Base-by-base conservation (phyloP, 2,888 invertebrate genomes). In the Neoscelio sp. region DNA sequence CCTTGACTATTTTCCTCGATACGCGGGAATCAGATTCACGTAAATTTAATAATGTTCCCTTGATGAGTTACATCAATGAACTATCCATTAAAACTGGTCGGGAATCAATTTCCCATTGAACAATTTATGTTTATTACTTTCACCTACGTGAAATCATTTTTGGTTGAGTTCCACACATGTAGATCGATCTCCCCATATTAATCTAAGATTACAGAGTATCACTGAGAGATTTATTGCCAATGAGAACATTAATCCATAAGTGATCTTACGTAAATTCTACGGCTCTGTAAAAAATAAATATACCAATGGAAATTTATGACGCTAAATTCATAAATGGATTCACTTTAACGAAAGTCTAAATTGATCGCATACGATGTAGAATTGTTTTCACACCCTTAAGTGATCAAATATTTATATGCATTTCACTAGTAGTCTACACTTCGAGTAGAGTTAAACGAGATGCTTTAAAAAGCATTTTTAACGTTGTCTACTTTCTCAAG, bases 51-150 rank as follows among this genome's bases (percentile, higher is more conserved):
- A 52, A 52, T 30, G 13, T 23, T 73, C 28, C 17, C 12, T 28
- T 54, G 71, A 64, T 54, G 38, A 73, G 54, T 44, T 73, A 73
- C 38, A 54, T 38, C 35, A 73, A 64, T 73, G 54, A 73, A 64
- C 71, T 73, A 64, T 54, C 54, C 8, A 73, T 64, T 62, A 62
- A 52, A 73, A 38, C 54, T 26, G 62, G 62, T 64, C 52, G 23
- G 18, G 30, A 74, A 74, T 65, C 48, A 58, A 74, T 74, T 65
- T 58, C 58, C 23, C 50, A 10, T 50, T 28, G 42, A 65, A 58
- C 40, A 65, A 74, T 74, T 74, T 74, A 65, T 65, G 65, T 50
- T 50, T 65, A 74, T 58, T 46, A 74, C 74, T 65, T 74, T 74
- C 74, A 74, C 74, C 40, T 48, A 62, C 62, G 52, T 54, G 60